Percentiles rank a stretch among this genome's conserved stretches.
These are phyloP conservation scores for Calypte anna DNA, from an alignment of 2,113 vertebrate species.

Conservation along the genomic window DNA sequence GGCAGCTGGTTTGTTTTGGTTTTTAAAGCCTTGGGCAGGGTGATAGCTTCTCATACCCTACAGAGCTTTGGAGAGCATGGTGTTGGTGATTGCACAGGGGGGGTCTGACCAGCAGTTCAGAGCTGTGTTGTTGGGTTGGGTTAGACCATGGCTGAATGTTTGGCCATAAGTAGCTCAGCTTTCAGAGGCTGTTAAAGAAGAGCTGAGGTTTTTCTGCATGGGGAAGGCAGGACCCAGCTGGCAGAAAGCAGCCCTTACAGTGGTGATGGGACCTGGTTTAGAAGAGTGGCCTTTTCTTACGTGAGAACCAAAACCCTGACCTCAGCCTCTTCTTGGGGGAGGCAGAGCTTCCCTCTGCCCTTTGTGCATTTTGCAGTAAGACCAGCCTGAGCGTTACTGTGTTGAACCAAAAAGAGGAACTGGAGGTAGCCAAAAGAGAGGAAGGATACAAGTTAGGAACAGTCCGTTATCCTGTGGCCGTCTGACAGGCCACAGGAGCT, in stretches of 20 bases:
- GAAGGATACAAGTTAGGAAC: constrained; percentile 53
- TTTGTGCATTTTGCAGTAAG: neutral
- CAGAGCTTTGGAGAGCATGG: neutral
- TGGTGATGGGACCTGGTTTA: neutral
- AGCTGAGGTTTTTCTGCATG: neutral
- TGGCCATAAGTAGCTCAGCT: neutral
- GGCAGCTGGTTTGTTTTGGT: neutral
- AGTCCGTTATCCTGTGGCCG: neutral
- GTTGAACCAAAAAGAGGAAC: constrained; percentile 51
- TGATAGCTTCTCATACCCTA: fast-evolving
- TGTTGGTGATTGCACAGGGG: neutral
- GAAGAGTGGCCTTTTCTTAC: neutral
- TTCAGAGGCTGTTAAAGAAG: fast-evolving
- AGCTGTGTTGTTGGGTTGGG: fast-evolving
- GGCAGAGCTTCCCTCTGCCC: neutral
- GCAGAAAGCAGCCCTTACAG: neutral
- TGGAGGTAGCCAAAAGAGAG: neutral
- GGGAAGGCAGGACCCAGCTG: neutral
- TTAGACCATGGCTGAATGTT: neutral
- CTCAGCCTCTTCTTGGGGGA: neutral
- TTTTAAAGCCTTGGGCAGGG: neutral
- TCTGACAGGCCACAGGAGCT: neutral
- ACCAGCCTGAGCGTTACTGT: neutral
- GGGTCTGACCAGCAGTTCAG: fast-evolving
- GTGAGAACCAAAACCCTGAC: neutral